phyloP scores from a whole-genome alignment of 2,797 vertebrate genomes.

The Cynodonichthys magdalenae region DNA sequence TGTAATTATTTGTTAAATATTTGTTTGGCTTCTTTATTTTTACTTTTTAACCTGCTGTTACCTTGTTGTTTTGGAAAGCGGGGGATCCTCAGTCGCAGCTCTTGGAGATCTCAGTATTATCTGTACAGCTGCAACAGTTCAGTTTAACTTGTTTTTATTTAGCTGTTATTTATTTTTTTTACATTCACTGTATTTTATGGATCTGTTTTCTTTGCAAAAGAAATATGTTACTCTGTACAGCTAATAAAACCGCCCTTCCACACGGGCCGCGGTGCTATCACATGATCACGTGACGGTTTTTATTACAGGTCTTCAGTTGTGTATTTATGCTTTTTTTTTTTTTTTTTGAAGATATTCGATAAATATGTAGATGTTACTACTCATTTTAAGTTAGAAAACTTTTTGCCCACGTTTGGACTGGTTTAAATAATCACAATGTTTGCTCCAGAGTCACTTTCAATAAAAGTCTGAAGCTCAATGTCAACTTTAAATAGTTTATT shows the following conservation, averaged over 20 bases:
- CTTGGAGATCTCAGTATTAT: background rate
- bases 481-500: too few species aligned
- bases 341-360: background rate
- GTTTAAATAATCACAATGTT: too few species aligned
- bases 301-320: slow-evolving; percentile 7
- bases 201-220: slow-evolving; percentile 38
- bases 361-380: background rate
- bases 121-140: slow-evolving; percentile 15
- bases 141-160: slow-evolving; percentile 38
- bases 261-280: slow-evolving; percentile 67
- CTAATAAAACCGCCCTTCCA: slow-evolving; percentile 59
- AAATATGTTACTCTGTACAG: slow-evolving; percentile 29
- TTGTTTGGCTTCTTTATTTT: slow-evolving; percentile 1
- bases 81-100: background rate
- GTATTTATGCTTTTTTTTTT: slow-evolving; percentile 13
- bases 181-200: slow-evolving; percentile 53
- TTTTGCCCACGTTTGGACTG: too few species aligned
- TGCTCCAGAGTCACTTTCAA: background rate
- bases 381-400: too few species aligned
- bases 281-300: slow-evolving; percentile 12
- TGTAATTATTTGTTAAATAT: background rate
- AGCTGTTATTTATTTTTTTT: slow-evolving; percentile 62
- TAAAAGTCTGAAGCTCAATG: background rate
- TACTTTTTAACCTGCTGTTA: slow-evolving; percentile 26
- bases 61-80: slow-evolving; percentile 37